Evolutionary conservation across 2,113 vertebrate species (phyloP).

Genomic region (Xiphophorus couchianus): DNA sequence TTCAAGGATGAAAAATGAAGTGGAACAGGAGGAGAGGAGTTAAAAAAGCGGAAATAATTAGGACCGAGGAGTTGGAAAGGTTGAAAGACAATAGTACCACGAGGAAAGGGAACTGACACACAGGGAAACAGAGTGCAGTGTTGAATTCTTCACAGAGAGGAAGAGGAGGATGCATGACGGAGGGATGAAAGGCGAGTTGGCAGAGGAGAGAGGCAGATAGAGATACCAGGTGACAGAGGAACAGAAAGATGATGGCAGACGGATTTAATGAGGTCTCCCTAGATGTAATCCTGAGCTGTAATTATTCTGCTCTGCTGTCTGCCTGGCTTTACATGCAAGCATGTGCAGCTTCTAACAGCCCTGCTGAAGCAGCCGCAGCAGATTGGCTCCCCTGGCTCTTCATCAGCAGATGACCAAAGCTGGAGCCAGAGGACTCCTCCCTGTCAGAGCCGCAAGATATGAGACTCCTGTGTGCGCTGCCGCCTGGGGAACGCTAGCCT

Average conservation of each 20-base stretch:
- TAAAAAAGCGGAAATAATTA: conserved; percentile 32
- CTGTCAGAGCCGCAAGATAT: neutral
- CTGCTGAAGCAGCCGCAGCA: conserved; percentile 33
- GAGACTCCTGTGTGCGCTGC: neutral
- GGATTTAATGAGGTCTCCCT: conserved; percentile 70
- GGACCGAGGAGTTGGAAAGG: neutral
- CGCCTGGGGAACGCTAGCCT: neutral
- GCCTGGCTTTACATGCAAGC: conserved; percentile 33
- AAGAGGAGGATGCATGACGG: neutral
- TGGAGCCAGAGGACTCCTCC: conserved; percentile 26
- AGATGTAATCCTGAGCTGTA: conserved; percentile 58
- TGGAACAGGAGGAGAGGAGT: conserved; percentile 3
- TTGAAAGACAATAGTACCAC: conserved; percentile 1
- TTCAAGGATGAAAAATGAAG: conserved; percentile 33
- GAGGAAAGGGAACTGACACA: conserved; percentile 15
- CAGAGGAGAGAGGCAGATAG: conserved; percentile 45
- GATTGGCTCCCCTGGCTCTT: conserved; percentile 35
- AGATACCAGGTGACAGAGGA: conserved; percentile 59
- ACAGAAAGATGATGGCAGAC: conserved; percentile 59
- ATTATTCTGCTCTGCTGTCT: conserved; percentile 62
- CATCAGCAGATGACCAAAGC: conserved; percentile 43
- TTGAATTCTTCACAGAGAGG: neutral
- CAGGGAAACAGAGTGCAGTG: conserved; percentile 17
- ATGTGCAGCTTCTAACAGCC: conserved; percentile 41
- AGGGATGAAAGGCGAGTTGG: conserved; percentile 38